Percentiles rank a stretch among this genome's conserved stretches.
Evolutionary conservation across 2,888 invertebrate species (phyloP).

Genomic region (Sepiola atlantica): DNA sequence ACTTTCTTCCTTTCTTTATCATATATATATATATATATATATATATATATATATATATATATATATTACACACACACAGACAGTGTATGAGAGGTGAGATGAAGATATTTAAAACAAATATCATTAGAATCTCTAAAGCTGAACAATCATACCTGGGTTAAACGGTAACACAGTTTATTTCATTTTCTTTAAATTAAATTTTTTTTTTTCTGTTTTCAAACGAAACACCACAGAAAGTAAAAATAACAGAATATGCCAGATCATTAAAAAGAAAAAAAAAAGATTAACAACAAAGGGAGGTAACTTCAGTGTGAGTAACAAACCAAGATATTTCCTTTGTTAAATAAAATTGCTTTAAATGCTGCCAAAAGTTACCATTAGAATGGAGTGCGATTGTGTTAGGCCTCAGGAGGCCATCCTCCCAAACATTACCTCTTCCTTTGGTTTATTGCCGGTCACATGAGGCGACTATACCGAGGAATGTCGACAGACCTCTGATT

Average conservation of each 20-base stretch:
- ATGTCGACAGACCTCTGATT: too few species aligned
- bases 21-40: constrained; percentile 10
- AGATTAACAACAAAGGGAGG: not conserved
- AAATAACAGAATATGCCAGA: not conserved
- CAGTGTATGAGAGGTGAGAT: not conserved
- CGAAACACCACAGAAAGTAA: not conserved
- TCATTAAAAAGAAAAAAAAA: not conserved
- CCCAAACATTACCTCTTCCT: too few species aligned
- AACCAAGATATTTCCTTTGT: not conserved
- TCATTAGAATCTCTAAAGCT: not conserved
- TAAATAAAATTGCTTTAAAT: too few species aligned
- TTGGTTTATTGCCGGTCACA: too few species aligned
- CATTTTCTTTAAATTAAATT: not conserved
- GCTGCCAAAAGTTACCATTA: too few species aligned
- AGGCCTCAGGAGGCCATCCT: too few species aligned
- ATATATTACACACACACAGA: not conserved
- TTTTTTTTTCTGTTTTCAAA: not conserved
- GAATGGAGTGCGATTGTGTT: too few species aligned
- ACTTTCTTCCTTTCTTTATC: too few species aligned
- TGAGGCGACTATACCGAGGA: too few species aligned
- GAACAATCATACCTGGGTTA: constrained; percentile 16
- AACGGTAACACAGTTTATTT: constrained; percentile 32
- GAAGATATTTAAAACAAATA: not conserved
- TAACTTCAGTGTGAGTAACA: not conserved
- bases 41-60: not conserved